A percentile compares a stretch with the other conserved stretches of the same genome.
phyloP scores from a whole-genome alignment of 2,797 vertebrate species.

The Ficedula albicollis region DNA sequence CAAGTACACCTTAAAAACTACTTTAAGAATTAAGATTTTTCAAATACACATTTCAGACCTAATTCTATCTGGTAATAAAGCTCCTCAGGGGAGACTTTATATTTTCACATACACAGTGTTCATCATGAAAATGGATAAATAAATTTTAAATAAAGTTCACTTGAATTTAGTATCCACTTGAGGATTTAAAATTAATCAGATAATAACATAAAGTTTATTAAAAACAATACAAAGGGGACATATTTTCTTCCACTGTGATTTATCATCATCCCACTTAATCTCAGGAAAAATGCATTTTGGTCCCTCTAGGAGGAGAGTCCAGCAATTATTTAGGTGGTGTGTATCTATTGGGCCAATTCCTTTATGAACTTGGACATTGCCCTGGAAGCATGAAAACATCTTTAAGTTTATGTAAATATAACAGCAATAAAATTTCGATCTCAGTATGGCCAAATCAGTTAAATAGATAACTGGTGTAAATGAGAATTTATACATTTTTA shows the following conservation, averaged over 20 bases:
- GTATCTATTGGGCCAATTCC: background rate
- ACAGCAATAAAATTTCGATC: background rate
- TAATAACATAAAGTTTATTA: background rate
- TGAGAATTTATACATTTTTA: background rate
- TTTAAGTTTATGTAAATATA: background rate
- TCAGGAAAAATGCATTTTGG: background rate
- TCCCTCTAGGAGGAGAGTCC: background rate
- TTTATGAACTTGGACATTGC: background rate
- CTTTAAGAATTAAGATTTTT: background rate
- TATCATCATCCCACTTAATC: background rate
- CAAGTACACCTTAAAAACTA: background rate
- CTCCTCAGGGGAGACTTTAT: background rate
- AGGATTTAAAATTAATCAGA: background rate
- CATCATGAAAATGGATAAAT: background rate
- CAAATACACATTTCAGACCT: background rate
- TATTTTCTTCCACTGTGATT: background rate
- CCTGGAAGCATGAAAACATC: background rate
- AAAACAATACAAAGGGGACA: background rate
- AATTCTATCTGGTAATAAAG: background rate
- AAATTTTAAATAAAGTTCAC: background rate
- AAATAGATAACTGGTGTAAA: background rate
- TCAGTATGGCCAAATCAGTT: background rate
- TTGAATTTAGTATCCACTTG: background rate
- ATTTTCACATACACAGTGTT: background rate
- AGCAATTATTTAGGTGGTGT: background rate